phyloP scores from a whole-genome alignment of 1,140 invertebrate species.

The Lasaia peninsularis region DNA sequence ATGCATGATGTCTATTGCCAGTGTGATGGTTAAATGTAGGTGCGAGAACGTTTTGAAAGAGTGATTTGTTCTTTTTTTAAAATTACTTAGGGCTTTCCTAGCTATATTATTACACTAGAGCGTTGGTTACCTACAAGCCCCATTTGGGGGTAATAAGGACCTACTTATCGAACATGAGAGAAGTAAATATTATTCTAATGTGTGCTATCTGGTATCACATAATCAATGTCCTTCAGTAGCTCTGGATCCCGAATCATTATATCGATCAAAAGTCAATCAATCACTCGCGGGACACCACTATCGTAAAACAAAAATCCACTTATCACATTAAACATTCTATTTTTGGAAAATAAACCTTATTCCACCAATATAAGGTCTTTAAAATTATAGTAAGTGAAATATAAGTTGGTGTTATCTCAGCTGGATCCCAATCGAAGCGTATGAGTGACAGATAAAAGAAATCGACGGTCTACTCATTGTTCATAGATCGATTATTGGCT shows the following conservation, averaged over 20 bases:
- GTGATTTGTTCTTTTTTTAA: too few species aligned
- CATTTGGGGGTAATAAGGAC: too few species aligned
- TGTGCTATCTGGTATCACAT: not conserved
- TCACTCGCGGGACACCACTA: conserved; percentile 43
- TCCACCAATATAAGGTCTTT: not conserved
- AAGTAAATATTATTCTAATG: not conserved
- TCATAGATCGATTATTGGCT: conserved; percentile 54
- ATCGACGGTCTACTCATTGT: conserved; percentile 55
- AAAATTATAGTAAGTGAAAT: conserved; percentile 7
- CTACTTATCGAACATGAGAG: not conserved
- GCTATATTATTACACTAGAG: too few species aligned
- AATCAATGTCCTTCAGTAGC: conserved; percentile 37
- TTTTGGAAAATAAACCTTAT: conserved; percentile 17
- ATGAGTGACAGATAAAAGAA: conserved; percentile 69
- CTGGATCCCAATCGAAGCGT: conserved; percentile 55
- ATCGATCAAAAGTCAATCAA: conserved; percentile 64
- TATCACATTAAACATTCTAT: not conserved
- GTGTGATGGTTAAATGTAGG: too few species aligned
- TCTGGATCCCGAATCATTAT: conserved; percentile 47
- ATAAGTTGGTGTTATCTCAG: conserved; percentile 31
- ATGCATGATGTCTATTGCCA: too few species aligned
- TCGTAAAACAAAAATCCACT: conserved; percentile 22
- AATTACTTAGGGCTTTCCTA: too few species aligned
- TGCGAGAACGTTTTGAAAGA: too few species aligned
- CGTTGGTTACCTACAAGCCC: too few species aligned